These are phyloP conservation scores for Pocota personata DNA, from an alignment of 2,888 invertebrate genomes.

Conservation along the genomic window DNA sequence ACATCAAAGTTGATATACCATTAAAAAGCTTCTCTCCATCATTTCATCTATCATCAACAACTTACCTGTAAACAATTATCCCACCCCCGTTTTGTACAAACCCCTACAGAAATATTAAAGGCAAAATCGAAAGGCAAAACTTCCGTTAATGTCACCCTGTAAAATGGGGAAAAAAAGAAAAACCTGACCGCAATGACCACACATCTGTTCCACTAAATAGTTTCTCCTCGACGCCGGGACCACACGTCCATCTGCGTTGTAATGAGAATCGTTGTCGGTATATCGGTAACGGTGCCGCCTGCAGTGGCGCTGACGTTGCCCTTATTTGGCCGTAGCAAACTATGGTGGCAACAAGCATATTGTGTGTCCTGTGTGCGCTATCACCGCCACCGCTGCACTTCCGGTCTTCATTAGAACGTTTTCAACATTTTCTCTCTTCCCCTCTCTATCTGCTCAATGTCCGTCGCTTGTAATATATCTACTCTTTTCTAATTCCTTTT, in stretches of 20 bases:
- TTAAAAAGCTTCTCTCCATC: background rate
- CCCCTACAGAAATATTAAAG: background rate
- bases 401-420: background rate
- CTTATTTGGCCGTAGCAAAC: slow-evolving; percentile 22
- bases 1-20: slow-evolving; percentile 9
- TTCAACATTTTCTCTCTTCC: background rate
- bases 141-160: background rate
- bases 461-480: background rate
- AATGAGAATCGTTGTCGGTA: slow-evolving; percentile 28
- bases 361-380: slow-evolving; percentile 1
- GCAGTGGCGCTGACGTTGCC: slow-evolving; percentile 4
- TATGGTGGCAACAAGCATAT: slow-evolving; percentile 34
- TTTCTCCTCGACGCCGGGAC: slow-evolving; percentile 12
- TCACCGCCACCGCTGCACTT: slow-evolving; percentile 7
- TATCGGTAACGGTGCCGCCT: background rate
- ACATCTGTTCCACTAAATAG: slow-evolving; percentile 27
- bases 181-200: slow-evolving; percentile 1
- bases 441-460: background rate
- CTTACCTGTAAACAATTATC: background rate
- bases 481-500: background rate
- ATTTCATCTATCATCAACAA: background rate
- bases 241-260: slow-evolving; percentile 37
- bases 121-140: background rate
- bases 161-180: background rate
- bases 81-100: background rate